phyloP scores from a whole-genome alignment of 2,888 invertebrate genomes.

The Philopedon plagiatum region DNA sequence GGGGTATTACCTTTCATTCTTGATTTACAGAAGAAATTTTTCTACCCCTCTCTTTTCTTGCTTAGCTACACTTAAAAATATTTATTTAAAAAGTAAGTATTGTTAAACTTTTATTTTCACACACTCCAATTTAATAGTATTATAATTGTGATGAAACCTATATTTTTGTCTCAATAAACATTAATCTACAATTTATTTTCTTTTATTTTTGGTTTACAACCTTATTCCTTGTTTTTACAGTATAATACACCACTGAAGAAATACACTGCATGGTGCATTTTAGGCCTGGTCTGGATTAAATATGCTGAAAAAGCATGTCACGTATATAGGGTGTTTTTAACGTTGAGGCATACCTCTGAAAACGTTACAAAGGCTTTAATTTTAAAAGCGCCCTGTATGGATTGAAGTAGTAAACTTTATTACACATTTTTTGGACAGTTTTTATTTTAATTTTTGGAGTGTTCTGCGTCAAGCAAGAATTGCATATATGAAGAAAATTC shows the following conservation, averaged over 20 bases:
- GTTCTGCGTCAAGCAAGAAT: too few relatives aligned
- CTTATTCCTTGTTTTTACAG: conserved; percentile 32
- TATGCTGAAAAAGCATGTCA: conserved; percentile 7
- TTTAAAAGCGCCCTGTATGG: too few relatives aligned
- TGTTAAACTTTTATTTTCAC: conserved; percentile 39
- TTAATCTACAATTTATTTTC: conserved; percentile 40
- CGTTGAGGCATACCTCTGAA: too few relatives aligned
- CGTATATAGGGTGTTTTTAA: not conserved
- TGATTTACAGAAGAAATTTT: not conserved
- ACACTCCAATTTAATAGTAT: conserved; percentile 63
- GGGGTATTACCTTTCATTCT: not conserved
- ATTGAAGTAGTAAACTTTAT: too few relatives aligned
- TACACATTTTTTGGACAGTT: too few relatives aligned
- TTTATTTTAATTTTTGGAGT: too few relatives aligned
- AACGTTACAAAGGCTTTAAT: too few relatives aligned
- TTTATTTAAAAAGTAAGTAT: conserved; percentile 36
- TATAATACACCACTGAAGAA: conserved; percentile 24
- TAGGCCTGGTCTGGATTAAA: not conserved
- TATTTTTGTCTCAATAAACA: conserved; percentile 63
- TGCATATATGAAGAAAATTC: too few relatives aligned
- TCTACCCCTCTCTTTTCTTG: not conserved
- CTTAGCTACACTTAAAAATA: conserved; percentile 17
- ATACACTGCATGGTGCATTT: conserved; percentile 30
- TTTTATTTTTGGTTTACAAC: conserved; percentile 15
- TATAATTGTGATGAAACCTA: conserved; percentile 64